Evolutionary conservation across 2,888 invertebrate genomes (phyloP).

Genomic region (Cenopis cana): DNA sequence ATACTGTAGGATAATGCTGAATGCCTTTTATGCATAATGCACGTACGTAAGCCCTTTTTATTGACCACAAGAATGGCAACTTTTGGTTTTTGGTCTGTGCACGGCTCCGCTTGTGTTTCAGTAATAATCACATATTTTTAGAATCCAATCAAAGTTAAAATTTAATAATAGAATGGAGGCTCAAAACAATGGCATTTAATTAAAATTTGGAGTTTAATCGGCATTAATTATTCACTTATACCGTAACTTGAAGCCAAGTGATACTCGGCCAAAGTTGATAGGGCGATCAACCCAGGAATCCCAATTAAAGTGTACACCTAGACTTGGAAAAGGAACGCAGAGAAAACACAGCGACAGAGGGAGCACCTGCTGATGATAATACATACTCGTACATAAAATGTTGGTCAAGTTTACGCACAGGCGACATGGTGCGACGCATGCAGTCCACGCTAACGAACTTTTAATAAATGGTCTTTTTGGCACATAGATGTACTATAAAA

Average conservation of each 20-base stretch:
- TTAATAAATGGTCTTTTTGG: too few relatives aligned
- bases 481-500: too few relatives aligned
- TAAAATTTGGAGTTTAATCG: conserved; percentile 29
- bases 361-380: background rate
- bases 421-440: too few relatives aligned
- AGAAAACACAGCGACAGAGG: background rate
- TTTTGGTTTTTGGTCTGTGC: too few relatives aligned
- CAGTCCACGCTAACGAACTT: too few relatives aligned
- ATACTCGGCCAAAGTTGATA: conserved; percentile 44
- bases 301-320: conserved; percentile 46
- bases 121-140: too few relatives aligned
- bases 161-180: background rate
- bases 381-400: background rate
- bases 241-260: conserved; percentile 23
- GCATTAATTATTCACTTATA: conserved; percentile 22
- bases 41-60: too few relatives aligned
- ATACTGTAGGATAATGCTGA: too few relatives aligned
- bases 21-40: too few relatives aligned
- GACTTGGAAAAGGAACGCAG: conserved; percentile 33
- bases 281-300: conserved; percentile 45
- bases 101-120: too few relatives aligned
- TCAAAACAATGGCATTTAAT: conserved; percentile 5
- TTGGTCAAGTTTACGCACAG: too few relatives aligned
- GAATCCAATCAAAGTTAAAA: background rate
- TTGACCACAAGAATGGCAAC: too few relatives aligned